Base-by-base conservation (phyloP, 92 coral and sea anemone genomes). In the Virgularia gustaviana region DNA sequence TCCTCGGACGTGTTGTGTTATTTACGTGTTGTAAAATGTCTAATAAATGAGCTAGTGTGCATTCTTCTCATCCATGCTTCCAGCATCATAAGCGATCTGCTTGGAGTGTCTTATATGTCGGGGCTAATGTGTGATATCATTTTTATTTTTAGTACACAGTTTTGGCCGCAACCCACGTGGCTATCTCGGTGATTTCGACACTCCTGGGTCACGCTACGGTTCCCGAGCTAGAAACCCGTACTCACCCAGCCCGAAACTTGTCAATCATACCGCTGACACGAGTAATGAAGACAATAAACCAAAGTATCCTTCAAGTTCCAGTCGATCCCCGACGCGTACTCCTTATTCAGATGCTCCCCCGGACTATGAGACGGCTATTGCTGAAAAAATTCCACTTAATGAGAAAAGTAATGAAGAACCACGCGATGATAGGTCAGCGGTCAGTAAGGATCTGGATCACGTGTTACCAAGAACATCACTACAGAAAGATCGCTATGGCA, bases 291-390 rank as follows among this genome's bases (percentile, higher is more conserved):
- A 68, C 23, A 68, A 68, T 31, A 68, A 25, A 25, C 61, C 75
- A 6, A 51, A 32, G 38, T 37, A 53, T 8, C 37, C 57, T 51
- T 18, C 53, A 30, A 53, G 31, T 12, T 2, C 42, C 20, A 9
- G 16, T 6, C 11, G 75, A 31, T 43, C 61, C 9, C n/a, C 60
- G 10, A 25, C 75, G 2, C 75, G 75, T 28, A 49, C 30, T 49
- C 73, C 57, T 4, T 68, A 68, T 33, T 61, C 75, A 7, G 75
- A 68, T 6, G 75, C 75, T 13, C 75, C 75, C 12, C 75, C 75
- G 22, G 75, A 68, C 51, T 68, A 68, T 49, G 75, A 68, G 36
- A 68, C 75, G n/a, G 75, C 75, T 3, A 51, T 68, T 3, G 60
- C 75, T 24, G 75, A 68, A 38, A 68, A 68, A 43, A 16, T 9